A percentile compares a stretch with the other conserved stretches of the same genome.
These are phyloP conservation scores for Netelia virgata DNA, from an alignment of 2,888 invertebrate genomes.

Conservation along the genomic window DNA sequence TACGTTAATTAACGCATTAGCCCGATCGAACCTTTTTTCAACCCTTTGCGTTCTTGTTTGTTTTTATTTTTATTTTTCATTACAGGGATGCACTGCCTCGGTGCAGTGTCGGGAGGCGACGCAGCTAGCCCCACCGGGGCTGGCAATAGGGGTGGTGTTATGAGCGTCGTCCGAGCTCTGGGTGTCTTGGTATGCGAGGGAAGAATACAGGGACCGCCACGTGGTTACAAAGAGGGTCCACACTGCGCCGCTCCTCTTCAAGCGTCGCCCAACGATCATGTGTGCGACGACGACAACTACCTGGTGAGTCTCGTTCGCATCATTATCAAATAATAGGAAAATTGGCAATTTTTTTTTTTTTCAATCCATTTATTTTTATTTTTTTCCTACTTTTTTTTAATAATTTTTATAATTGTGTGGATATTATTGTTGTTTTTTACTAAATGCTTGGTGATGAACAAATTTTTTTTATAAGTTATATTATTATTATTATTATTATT, in stretches of 20 bases:
- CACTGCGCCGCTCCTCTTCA: conserved; percentile 87
- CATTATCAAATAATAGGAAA: conserved; percentile 1
- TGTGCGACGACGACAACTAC: conserved; percentile 85
- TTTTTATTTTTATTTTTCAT: conserved; percentile 54
- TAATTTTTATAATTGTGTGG: too few relatives aligned
- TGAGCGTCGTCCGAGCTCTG: conserved; percentile 83
- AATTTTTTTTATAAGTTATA: not conserved
- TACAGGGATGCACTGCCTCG: conserved; percentile 84
- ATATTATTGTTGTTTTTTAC: too few relatives aligned
- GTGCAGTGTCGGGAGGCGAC: conserved; percentile 80
- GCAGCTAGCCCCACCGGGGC: conserved; percentile 67
- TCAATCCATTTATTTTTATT: not conserved
- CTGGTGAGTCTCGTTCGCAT: conserved; percentile 82
- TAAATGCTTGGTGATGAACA: not conserved
- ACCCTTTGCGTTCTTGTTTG: not conserved
- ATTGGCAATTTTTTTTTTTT: not conserved
- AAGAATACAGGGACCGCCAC: conserved; percentile 83
- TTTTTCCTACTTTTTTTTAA: conserved; percentile 26
- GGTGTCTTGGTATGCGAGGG: conserved; percentile 84
- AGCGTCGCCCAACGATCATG: conserved; percentile 84
- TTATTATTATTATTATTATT: conserved; percentile 10
- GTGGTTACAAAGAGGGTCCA: conserved; percentile 90
- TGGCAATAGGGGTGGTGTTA: conserved; percentile 79
- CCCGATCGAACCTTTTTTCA: not conserved
- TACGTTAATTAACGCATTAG: not conserved